Base-by-base conservation (phyloP, 1,140 invertebrate species). In the Drosophila truncata region DNA sequence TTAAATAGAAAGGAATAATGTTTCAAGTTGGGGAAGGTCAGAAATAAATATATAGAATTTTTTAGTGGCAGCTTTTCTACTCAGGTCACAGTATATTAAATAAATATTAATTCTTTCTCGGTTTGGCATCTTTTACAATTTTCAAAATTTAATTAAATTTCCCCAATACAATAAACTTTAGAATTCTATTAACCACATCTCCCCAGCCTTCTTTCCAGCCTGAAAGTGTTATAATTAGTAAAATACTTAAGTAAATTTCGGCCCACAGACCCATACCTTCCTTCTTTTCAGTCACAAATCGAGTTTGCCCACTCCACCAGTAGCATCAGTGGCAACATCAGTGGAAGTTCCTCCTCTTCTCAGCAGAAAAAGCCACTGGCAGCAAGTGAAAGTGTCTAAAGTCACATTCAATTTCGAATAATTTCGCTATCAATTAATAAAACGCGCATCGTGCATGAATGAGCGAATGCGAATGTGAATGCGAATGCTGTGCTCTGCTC, bases 401-500 rank as follows among this genome's bases (percentile, higher is more conserved):
- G 41, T 65, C 69, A 77, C 83, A 88, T 88, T 87, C 80, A 88
- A 88, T 87, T 83, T 83, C 75, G 47, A 72, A 78, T 83, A 83
- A 83, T 80, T 87, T 87, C 78, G 84, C 80, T 90, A 88, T 87
- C 84, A 87, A 87, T 88, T 87, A 87, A 87, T 67, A 80, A 88
- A 87, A 70, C 72, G 47, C 49, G 62, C 67, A 78, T n/a, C 50
- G 37, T 61, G 61, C 73, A 69, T 80, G 76, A 73, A 80, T 82
- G 75, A 61, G 78, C 62, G 47, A 76, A 71, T 61, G 59, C 33
- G 23, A 73, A 47, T 31, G 14, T 62, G 71, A 44, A 44, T 60
- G 25, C 69, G 33, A 71, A 46, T 63, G 70, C 50, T 57, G 62
- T 55, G 61, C 60, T 44, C 47, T 63, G 58, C 58, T 70, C 52